These are phyloP conservation scores for Sinocyclocheilus maitianheensis DNA, from an alignment of 2,113 vertebrate species.

Conservation along the genomic window DNA sequence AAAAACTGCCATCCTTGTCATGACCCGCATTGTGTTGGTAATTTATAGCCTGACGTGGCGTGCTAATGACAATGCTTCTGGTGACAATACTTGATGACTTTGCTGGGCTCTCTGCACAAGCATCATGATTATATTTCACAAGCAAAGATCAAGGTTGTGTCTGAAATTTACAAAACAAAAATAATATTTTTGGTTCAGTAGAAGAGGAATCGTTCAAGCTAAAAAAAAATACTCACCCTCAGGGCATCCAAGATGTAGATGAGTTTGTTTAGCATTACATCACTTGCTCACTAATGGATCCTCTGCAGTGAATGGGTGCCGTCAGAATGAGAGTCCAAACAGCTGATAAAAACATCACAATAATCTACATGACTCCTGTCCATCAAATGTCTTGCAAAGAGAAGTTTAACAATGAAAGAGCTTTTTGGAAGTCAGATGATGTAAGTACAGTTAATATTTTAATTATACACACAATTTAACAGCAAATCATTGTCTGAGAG, in stretches of 20 bases:
- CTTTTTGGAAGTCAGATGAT: background rate
- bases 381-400: background rate
- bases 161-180: background rate
- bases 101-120: slow-evolving; percentile 57
- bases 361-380: background rate
- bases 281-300: too few species aligned
- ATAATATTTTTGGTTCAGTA: background rate
- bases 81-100: slow-evolving; percentile 60
- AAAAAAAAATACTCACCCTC: background rate
- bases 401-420: background rate
- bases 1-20: slow-evolving; percentile 48
- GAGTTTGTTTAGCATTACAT: background rate
- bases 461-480: background rate
- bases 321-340: too few species aligned
- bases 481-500: background rate
- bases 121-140: slow-evolving; percentile 30
- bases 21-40: slow-evolving; percentile 52
- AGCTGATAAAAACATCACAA: background rate
- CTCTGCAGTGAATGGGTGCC: background rate
- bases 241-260: background rate
- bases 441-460: background rate
- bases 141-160: slow-evolving; percentile 22
- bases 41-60: slow-evolving; percentile 57
- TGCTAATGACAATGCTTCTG: slow-evolving; percentile 63
- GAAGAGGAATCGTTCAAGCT: too few species aligned